Evolutionary conservation across 30 jellyfish, hydroid and myxozoan genomes (phyloP).

Genomic region (Nemopilema nomurai): DNA sequence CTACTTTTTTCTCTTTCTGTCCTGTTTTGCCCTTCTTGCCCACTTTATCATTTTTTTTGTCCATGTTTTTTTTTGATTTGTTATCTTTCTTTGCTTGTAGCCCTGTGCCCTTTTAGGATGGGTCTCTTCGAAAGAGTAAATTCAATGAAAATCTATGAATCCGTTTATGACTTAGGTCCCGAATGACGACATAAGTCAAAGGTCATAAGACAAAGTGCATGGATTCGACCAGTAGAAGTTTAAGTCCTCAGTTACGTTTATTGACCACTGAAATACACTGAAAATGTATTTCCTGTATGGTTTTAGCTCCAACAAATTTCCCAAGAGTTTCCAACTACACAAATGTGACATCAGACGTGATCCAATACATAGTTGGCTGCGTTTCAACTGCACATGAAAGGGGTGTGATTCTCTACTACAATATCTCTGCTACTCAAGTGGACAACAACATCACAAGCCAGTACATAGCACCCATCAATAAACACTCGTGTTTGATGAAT

Average conservation of each 20-base stretch:
- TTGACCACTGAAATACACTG: too few relatives aligned
- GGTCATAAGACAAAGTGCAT: too few relatives aligned
- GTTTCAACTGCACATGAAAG: slow-evolving; percentile 20
- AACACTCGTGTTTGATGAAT: background rate
- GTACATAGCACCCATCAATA: slow-evolving; percentile 13
- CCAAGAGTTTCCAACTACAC: background rate
- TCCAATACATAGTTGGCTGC: slow-evolving; percentile 25
- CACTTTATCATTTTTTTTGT: background rate
- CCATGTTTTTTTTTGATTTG: background rate
- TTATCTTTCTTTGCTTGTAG: background rate
- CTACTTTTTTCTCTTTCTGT: too few relatives aligned
- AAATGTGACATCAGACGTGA: slow-evolving; percentile 11
- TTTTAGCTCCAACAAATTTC: slow-evolving; percentile 15
- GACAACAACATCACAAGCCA: slow-evolving; percentile 2
- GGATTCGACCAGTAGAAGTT: too few relatives aligned
- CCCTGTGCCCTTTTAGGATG: background rate
- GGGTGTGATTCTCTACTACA: slow-evolving; percentile 45
- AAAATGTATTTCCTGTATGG: background rate
- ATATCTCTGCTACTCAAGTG: slow-evolving; percentile 1
- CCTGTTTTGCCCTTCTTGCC: background rate
- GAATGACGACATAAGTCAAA: too few relatives aligned
- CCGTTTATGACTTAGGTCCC: too few relatives aligned
- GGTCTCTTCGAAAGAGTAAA: too few relatives aligned
- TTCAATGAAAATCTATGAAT: too few relatives aligned
- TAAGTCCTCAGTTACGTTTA: too few relatives aligned